These are phyloP conservation scores for Thomomys bottae DNA, from an alignment of 2,113 vertebrate species.

Conservation along the genomic window DNA sequence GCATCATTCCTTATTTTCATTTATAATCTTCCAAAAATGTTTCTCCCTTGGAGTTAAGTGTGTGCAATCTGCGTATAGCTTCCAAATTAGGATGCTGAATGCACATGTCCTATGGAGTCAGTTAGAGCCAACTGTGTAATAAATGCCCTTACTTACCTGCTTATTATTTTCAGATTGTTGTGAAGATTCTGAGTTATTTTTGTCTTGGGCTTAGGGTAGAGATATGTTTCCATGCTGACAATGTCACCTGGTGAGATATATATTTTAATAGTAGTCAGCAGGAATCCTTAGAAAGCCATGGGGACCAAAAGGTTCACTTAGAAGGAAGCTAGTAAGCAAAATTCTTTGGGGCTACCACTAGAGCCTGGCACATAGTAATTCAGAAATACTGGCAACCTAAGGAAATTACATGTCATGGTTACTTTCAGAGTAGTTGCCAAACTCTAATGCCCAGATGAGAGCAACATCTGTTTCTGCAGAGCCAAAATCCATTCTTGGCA, in stretches of 20 bases:
- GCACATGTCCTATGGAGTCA: not conserved
- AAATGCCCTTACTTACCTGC: not conserved
- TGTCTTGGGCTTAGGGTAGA: not conserved
- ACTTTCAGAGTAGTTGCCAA: conserved; percentile 16
- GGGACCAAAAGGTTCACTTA: not conserved
- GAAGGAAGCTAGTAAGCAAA: not conserved
- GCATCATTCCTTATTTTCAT: not conserved
- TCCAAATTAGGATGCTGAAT: conserved; percentile 16
- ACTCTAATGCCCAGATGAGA: conserved; percentile 1
- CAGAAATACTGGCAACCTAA: not conserved
- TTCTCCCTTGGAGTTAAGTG: conserved; percentile 27
- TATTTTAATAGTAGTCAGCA: not conserved
- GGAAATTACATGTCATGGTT: conserved; percentile 1
- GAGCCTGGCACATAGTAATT: not conserved
- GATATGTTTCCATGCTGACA: not conserved
- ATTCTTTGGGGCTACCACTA: not conserved
- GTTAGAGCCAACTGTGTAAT: not conserved
- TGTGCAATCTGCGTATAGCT: not conserved
- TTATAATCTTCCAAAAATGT: not conserved
- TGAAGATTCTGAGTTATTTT: not conserved
- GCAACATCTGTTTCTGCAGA: conserved; percentile 40
- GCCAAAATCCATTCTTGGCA: not conserved
- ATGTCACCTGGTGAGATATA: not conserved
- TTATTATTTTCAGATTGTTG: not conserved
- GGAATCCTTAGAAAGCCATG: not conserved